phyloP scores from a whole-genome alignment of 2,113 vertebrate genomes.

The Nothocercus julius region DNA sequence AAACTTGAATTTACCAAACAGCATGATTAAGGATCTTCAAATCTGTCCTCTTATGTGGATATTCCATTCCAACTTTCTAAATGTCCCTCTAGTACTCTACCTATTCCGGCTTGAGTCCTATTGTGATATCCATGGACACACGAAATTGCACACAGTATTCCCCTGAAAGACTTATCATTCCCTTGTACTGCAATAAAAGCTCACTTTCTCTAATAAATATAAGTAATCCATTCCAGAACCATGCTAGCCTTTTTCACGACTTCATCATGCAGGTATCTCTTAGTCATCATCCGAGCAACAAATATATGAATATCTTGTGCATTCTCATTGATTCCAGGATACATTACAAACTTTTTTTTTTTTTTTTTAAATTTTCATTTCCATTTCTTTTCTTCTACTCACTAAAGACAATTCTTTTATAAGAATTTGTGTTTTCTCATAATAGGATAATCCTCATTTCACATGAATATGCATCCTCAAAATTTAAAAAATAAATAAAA shows the following conservation, averaged over 20 bases:
- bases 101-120: neutral
- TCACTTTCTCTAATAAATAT: neutral
- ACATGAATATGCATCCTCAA: neutral
- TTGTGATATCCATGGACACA: neutral
- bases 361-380: neutral
- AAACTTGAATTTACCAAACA: too few species aligned
- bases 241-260: neutral
- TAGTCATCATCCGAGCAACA: neutral
- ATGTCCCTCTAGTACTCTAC: rapidly evolving
- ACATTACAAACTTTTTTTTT: rapidly evolving
- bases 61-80: neutral
- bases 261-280: neutral
- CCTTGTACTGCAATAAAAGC: neutral
- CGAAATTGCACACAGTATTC: neutral
- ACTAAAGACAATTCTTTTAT: neutral
- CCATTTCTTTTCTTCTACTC: neutral
- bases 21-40: too few species aligned
- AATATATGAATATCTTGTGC: neutral
- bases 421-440: neutral
- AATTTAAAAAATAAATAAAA: neutral
- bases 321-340: neutral
- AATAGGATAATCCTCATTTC: neutral
- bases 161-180: rapidly evolving
- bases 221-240: neutral
- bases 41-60: neutral